Conservation (phyloP, 2,113 vertebrate species). For the Istiophorus platypterus region DNA sequence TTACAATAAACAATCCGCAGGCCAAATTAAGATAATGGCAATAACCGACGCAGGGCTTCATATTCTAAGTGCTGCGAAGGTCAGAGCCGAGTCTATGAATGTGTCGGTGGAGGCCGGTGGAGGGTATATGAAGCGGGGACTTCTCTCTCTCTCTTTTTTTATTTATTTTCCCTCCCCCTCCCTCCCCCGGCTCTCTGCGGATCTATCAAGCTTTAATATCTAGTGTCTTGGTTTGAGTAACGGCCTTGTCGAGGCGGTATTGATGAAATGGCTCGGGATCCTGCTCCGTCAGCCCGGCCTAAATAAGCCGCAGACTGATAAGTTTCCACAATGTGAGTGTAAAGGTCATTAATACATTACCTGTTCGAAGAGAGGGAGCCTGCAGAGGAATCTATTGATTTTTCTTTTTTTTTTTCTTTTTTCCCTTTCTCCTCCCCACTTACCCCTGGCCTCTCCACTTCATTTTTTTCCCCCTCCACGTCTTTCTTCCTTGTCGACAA, state of each 20-base stretch:
- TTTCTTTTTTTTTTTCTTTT: background rate
- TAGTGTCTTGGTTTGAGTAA: conserved; percentile 84
- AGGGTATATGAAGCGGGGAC: conserved; percentile 58
- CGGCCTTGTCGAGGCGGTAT: conserved; percentile 83
- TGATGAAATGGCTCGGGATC: conserved; percentile 83
- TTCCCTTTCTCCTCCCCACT: conserved; percentile 31
- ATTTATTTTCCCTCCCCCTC: conserved; percentile 34
- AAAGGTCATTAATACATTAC: conserved; percentile 88
- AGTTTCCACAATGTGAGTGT: conserved; percentile 85
- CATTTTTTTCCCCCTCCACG: conserved; percentile 27
- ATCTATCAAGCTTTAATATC: conserved; percentile 87
- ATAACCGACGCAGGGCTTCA: conserved; percentile 77
- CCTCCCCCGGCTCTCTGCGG: conserved; percentile 53
- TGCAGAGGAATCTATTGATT: conserved; percentile 82
- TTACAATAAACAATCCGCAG: conserved; percentile 81
- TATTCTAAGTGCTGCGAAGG: conserved; percentile 87
- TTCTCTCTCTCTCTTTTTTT: conserved; percentile 46
- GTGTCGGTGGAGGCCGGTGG: conserved; percentile 53
- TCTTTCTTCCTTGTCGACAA: conserved; percentile 47
- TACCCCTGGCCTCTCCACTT: conserved; percentile 14
- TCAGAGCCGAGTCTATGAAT: conserved; percentile 77
- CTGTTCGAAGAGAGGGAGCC: conserved; percentile 72
- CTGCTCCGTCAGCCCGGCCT: conserved; percentile 82
- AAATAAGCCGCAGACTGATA: conserved; percentile 86
- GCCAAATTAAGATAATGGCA: conserved; percentile 87